A percentile compares a stretch with the other conserved stretches of the same genome.
Conservation (phyloP, 2,113 vertebrate genomes). For the Thunnus maccoyii region DNA sequence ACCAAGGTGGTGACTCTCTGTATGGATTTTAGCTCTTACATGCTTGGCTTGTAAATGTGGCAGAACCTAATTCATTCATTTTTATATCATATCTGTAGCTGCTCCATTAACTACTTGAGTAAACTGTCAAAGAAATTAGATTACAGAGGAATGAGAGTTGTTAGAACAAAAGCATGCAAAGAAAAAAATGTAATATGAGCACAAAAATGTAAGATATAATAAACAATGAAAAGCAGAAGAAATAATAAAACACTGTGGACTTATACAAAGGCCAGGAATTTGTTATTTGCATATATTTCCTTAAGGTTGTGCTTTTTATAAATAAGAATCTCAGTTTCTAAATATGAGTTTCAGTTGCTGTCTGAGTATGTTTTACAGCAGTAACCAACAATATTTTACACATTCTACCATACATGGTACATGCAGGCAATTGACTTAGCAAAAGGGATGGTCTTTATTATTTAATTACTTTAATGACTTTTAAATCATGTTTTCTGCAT, state of each 20-base stretch:
- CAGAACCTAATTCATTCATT: background rate
- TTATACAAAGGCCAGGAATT: background rate
- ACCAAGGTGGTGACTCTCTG: background rate
- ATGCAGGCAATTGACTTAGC: background rate
- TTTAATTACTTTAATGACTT: background rate
- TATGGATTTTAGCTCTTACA: background rate
- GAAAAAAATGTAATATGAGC: background rate
- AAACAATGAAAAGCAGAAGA: constrained; percentile 4
- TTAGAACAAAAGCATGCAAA: background rate
- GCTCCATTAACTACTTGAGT: background rate
- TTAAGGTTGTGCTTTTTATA: background rate
- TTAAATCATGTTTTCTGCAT: background rate
- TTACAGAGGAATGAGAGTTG: background rate
- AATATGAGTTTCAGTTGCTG: background rate
- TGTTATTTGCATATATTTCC: background rate
- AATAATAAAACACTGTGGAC: background rate
- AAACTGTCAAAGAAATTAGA: constrained; percentile 12
- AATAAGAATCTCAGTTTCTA: too few relatives aligned
- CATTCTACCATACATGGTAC: background rate
- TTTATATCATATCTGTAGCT: constrained; percentile 6
- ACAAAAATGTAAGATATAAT: background rate
- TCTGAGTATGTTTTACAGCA: background rate
- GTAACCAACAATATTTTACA: background rate
- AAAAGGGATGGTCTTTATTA: background rate
- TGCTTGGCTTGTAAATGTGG: background rate